phyloP scores from a whole-genome alignment of 2,888 invertebrate genomes.

The Troilus luridus region DNA sequence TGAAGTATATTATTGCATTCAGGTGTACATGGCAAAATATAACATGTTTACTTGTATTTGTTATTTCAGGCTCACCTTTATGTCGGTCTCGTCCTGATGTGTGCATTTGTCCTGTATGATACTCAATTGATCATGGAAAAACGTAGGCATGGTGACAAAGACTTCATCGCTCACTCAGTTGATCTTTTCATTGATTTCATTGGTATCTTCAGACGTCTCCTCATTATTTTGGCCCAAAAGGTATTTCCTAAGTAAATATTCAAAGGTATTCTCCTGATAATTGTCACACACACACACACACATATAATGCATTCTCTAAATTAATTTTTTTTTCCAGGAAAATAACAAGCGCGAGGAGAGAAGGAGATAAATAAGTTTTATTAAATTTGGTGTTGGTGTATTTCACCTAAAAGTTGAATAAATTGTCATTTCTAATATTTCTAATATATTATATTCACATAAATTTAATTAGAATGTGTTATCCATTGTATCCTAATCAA shows the following conservation, averaged over 20 bases:
- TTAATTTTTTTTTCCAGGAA: conserved; percentile 51
- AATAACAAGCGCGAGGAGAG: conserved; percentile 59
- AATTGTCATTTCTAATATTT: conserved; percentile 40
- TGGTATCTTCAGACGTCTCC: conserved; percentile 91
- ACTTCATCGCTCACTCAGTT: conserved; percentile 92
- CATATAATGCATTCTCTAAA: background rate
- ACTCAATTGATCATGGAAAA: conserved; percentile 98
- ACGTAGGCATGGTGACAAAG: conserved; percentile 89
- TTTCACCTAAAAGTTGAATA: conserved; percentile 44
- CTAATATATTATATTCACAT: conserved; percentile 45
- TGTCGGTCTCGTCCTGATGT: conserved; percentile 90
- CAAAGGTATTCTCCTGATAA: no score
- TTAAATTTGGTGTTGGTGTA: conserved; percentile 35
- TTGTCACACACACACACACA: no score
- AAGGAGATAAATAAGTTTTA: conserved; percentile 58
- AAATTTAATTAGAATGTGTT: conserved; percentile 36
- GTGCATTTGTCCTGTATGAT: conserved; percentile 95
- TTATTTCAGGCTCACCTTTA: conserved; percentile 83
- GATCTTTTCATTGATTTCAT: conserved; percentile 96
- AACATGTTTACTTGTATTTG: background rate
- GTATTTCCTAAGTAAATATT: conserved; percentile 70
- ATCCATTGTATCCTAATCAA: conserved; percentile 28
- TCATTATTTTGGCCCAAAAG: conserved; percentile 92
- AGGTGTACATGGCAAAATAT: background rate
- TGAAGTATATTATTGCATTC: background rate